Evolutionary conservation across 2,113 vertebrate species (phyloP), one percentile per base, ranked within the genome.

Genomic region (Hucho hucho): DNA sequence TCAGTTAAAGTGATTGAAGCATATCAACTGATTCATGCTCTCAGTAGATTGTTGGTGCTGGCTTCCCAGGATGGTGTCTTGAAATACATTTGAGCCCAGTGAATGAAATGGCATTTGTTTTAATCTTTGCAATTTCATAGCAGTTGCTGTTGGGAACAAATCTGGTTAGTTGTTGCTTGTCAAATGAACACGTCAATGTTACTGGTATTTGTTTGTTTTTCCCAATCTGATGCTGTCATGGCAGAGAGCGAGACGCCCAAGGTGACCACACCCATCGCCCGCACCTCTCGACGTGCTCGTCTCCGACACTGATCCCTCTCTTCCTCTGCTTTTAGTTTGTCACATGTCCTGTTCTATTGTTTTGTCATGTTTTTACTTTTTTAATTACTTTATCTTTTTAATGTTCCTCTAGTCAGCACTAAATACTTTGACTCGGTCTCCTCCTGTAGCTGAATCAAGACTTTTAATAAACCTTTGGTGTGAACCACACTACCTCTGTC

Each of bases 231-330:
- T 0, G 95, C 95, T 37, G 92, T 97, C 46, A 91, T 98, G 92
- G 90, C 61, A 0, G 96, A 96, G 20, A 94, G 93, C 0, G 96
- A 98, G 85, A 97, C 95, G 0, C 97, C 97, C 18, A 96, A 94
- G 92, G 96, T 95, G 87, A 96, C 94, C 0, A 98, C 97, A 1
- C 97, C 97, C 76, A 97, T 98, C 79, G 88, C 91, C 73, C 94
- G 96, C 73, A 87, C 94, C 1, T 94, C 95, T 7, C 77, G 93
- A n/a, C 88, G 89, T 20, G 86, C 88, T 69, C 86, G 92, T 26
- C 89, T 92, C 81, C 84, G 93, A 75, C 91, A 93, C 87, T 94
- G 79, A 93, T 22, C 37, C 11, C n/a, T 11, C 11, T 32, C 18
- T 28, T 25, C 6, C 1, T 73, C 46, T 58, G 22, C 0, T 49